Conservation (phyloP, 1,140 invertebrate species). For the Drosophila virilis region DNA sequence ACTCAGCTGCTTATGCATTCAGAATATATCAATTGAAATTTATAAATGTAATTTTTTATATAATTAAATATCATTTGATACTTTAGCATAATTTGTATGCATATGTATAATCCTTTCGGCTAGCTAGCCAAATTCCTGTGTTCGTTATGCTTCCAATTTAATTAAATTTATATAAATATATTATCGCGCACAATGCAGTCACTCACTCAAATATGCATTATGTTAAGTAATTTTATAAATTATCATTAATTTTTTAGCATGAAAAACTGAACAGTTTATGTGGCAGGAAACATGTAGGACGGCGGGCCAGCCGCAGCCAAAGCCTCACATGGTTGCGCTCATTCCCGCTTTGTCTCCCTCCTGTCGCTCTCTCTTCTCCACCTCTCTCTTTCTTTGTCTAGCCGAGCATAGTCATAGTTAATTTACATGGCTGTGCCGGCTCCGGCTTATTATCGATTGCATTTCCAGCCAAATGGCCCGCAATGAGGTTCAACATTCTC, state of each 20-base stretch:
- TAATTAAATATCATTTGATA: too few species aligned
- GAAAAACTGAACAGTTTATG: conserved; percentile 12
- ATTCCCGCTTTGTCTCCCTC: conserved; percentile 6
- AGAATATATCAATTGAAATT: too few species aligned
- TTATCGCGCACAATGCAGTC: conserved; percentile 48
- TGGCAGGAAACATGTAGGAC: conserved; percentile 21
- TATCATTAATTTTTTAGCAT: conserved; percentile 64
- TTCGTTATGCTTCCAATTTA: too few species aligned
- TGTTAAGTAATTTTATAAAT: conserved; percentile 52
- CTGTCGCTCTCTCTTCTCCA: not conserved
- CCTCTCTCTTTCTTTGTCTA: not conserved
- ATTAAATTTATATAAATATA: conserved; percentile 28
- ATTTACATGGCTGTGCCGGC: conserved; percentile 52
- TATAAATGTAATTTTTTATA: too few species aligned
- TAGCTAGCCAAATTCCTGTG: too few species aligned
- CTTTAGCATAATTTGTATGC: too few species aligned
- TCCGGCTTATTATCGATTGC: conserved; percentile 65
- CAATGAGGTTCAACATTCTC: conserved; percentile 62
- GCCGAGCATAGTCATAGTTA: conserved; percentile 54
- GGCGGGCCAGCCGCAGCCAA: not conserved
- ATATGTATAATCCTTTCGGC: too few species aligned
- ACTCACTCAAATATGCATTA: conserved; percentile 46
- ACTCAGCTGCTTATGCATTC: too few species aligned
- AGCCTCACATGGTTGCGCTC: not conserved
- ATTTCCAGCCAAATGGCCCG: conserved; percentile 58